A percentile compares a stretch with the other conserved stretches of the same genome.
phyloP scores from a whole-genome alignment of 1,140 invertebrate species.

The Listronotus bonariensis region DNA sequence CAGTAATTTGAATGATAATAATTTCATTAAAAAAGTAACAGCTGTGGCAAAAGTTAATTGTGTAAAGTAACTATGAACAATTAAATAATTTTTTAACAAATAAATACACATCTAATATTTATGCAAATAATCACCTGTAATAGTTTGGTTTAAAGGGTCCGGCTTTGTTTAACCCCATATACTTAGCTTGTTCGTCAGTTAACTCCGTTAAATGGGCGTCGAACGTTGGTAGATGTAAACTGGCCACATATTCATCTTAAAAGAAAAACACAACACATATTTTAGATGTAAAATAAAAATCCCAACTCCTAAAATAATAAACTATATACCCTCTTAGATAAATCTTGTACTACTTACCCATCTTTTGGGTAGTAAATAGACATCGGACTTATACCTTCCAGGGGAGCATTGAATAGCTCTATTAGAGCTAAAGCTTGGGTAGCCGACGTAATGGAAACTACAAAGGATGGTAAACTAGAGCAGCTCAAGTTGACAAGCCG shows the following conservation, averaged over 20 bases:
- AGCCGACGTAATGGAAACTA: constrained; percentile 93
- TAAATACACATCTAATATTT: too few species aligned
- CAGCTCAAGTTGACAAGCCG: constrained; percentile 94
- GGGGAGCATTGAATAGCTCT: constrained; percentile 95
- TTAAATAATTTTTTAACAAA: too few species aligned
- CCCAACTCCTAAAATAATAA: too few species aligned
- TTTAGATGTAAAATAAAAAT: too few species aligned
- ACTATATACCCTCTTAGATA: too few species aligned
- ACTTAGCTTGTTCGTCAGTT: constrained; percentile 96
- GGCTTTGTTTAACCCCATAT: constrained; percentile 95
- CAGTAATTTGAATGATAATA: too few species aligned
- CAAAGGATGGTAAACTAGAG: constrained; percentile 96
- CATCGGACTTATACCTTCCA: constrained; percentile 94
- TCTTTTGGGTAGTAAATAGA: constrained; percentile 98
- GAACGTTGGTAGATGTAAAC: constrained; percentile 93
- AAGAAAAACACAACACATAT: constrained; percentile 40
- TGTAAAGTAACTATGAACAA: too few species aligned
- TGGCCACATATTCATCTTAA: constrained; percentile 94
- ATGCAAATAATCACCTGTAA: constrained; percentile 72
- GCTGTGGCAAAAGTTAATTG: too few species aligned
- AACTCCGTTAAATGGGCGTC: constrained; percentile 96
- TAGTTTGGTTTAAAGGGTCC: constrained; percentile 99
- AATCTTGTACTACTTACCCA: constrained; percentile 78
- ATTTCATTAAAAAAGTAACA: too few species aligned
- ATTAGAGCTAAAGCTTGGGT: constrained; percentile 95